A percentile compares a stretch with the other conserved stretches of the same genome.
Evolutionary conservation across 2,888 invertebrate species (phyloP).

Genomic region (Papilio gigon): DNA sequence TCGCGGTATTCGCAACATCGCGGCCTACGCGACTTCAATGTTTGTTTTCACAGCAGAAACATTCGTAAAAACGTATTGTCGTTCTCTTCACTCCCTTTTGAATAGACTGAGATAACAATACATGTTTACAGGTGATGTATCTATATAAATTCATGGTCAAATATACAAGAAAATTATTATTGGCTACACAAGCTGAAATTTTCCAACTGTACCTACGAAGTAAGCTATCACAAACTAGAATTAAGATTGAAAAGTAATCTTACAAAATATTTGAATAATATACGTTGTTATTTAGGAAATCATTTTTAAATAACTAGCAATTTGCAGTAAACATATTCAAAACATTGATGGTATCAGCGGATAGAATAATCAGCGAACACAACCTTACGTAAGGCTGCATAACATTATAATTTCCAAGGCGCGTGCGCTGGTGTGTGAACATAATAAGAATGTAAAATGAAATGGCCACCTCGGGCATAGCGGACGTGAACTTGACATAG

Average conservation of each 20-base stretch:
- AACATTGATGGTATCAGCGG: conserved; percentile 21
- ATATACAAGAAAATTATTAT: background rate
- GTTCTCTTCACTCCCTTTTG: too few relatives aligned
- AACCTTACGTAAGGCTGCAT: conserved; percentile 27
- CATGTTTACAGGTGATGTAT: too few relatives aligned
- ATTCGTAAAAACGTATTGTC: background rate
- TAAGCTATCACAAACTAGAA: too few relatives aligned
- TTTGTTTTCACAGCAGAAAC: background rate
- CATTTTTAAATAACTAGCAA: background rate
- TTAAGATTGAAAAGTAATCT: too few relatives aligned
- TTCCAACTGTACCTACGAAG: too few relatives aligned
- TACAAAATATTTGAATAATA: background rate
- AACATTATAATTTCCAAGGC: conserved; percentile 27
- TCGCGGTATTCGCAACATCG: background rate
- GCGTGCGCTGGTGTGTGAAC: conserved; percentile 37
- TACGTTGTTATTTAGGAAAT: background rate
- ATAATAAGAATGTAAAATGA: conserved; percentile 35
- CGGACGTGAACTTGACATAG: conserved; percentile 90
- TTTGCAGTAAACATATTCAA: conserved; percentile 3
- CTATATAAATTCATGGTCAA: too few relatives aligned
- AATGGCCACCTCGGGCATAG: conserved; percentile 85
- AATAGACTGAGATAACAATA: too few relatives aligned
- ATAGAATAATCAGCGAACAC: conserved; percentile 31
- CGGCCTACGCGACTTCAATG: background rate
- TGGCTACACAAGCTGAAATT: background rate